phyloP scores from a whole-genome alignment of 2,888 invertebrate genomes.

The Morinoia aosen region DNA sequence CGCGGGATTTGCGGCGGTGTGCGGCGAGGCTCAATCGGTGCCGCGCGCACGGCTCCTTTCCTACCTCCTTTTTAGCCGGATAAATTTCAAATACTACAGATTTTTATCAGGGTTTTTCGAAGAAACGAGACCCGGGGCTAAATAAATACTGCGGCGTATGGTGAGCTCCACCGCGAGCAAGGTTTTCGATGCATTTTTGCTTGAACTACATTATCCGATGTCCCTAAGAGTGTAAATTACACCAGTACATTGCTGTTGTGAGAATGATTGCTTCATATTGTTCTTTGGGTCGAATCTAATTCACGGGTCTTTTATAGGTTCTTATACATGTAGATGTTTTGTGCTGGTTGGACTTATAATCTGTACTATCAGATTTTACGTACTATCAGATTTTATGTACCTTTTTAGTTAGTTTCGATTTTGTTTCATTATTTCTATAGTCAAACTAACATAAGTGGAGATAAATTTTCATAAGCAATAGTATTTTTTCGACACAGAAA shows the following conservation, averaged over 20 bases:
- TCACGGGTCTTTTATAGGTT: neutral
- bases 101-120: neutral
- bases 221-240: neutral
- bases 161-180: neutral
- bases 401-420: too few relatives aligned
- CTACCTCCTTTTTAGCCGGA: neutral
- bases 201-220: neutral
- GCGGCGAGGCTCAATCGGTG: neutral
- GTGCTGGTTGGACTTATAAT: too few relatives aligned
- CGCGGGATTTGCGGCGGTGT: neutral
- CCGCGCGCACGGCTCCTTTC: neutral
- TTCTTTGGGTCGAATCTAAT: neutral
- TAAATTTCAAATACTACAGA: conserved; percentile 2
- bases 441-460: too few relatives aligned
- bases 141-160: neutral
- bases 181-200: neutral
- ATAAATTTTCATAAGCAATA: too few relatives aligned
- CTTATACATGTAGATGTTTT: too few relatives aligned
- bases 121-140: neutral
- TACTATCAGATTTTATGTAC: too few relatives aligned
- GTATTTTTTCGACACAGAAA: too few relatives aligned
- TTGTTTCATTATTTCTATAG: too few relatives aligned
- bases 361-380: too few relatives aligned
- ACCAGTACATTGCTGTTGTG: neutral
- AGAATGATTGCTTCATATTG: neutral